These are phyloP conservation scores for Cynocephalus volans DNA, from an alignment of 2,113 vertebrate genomes.

Conservation along the genomic window DNA sequence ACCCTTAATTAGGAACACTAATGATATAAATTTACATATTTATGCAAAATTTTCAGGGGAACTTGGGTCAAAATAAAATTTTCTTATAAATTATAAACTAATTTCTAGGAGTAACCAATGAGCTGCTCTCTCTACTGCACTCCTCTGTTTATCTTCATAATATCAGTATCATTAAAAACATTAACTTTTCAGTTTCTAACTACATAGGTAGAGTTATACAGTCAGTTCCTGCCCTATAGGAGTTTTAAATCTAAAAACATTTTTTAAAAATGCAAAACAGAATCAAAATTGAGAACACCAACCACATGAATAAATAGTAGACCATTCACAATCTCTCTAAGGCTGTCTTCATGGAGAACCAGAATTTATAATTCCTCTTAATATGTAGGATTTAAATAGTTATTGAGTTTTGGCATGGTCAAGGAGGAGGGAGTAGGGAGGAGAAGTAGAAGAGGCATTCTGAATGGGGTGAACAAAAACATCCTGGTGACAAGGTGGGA, in stretches of 20 bases:
- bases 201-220: background rate
- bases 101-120: conserved; percentile 30
- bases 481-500: background rate
- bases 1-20: background rate
- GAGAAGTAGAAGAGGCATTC: background rate
- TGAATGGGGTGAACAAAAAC: background rate
- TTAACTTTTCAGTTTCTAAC: conserved; percentile 3
- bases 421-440: background rate
- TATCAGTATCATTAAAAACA: background rate
- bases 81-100: conserved; percentile 45
- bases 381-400: background rate
- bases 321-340: background rate
- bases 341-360: background rate
- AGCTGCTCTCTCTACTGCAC: background rate
- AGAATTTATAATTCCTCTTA: background rate
- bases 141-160: conserved; percentile 20
- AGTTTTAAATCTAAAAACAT: conserved; percentile 56
- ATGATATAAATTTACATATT: conserved; percentile 11
- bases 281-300: background rate
- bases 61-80: background rate
- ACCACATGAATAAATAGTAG: background rate
- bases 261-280: background rate
- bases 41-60: conserved; percentile 25
- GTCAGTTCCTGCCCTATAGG: background rate
- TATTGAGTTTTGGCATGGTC: background rate